phyloP scores from a whole-genome alignment of 2,113 vertebrate genomes.

The Gorilla gorilla region DNA sequence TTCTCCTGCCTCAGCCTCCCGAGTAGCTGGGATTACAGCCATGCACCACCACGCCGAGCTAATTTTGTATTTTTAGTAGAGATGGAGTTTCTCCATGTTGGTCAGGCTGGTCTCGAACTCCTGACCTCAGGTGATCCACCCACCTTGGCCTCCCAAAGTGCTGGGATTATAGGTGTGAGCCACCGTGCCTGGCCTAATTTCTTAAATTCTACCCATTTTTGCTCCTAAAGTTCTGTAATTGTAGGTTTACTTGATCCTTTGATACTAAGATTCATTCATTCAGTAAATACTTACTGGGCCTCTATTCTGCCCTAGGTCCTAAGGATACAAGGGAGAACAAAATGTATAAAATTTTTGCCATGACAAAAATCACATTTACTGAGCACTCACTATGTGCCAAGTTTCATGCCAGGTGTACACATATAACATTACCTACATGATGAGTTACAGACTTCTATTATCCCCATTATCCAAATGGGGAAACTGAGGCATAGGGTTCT shows the following conservation, averaged over 20 bases:
- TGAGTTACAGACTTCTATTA: not conserved
- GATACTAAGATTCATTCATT: not conserved
- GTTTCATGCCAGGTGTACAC: not conserved
- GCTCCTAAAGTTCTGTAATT: not conserved
- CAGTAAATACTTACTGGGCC: not conserved
- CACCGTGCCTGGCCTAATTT: not conserved
- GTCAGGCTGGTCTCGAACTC: too few species aligned
- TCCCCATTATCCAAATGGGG: not conserved
- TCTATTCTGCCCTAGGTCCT: not conserved
- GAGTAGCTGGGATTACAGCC: too few species aligned
- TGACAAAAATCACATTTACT: not conserved
- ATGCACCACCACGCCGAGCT: too few species aligned
- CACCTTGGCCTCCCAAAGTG: too few species aligned
- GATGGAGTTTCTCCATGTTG: too few species aligned
- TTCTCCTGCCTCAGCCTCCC: too few species aligned
- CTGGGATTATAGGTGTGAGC: too few species aligned
- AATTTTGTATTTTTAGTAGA: too few species aligned
- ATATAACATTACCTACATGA: too few species aligned
- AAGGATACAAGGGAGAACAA: not conserved
- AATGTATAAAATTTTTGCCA: not conserved
- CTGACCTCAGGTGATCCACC: too few species aligned
- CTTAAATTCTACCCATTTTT: not conserved
- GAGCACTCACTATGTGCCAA: fast-evolving
- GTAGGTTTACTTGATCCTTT: not conserved
- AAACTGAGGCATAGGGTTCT: not conserved